These are phyloP conservation scores for Anthonomus grandis DNA, from an alignment of 1,140 invertebrate genomes.

Conservation along the genomic window DNA sequence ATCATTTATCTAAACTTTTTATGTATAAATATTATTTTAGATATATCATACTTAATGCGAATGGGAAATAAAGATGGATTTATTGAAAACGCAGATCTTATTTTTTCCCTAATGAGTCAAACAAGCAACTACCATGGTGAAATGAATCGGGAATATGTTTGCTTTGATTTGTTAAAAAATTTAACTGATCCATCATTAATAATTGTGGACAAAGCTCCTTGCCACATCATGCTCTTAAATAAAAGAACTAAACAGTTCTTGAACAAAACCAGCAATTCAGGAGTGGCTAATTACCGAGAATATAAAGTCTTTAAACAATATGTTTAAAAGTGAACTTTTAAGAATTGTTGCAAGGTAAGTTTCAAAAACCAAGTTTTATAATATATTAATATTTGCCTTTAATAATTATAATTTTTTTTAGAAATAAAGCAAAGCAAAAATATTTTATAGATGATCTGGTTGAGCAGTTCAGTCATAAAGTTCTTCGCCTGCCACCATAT, in stretches of 20 bases:
- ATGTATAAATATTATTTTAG: background rate
- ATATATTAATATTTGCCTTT: background rate
- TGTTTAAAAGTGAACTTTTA: background rate
- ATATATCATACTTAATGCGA: constrained; percentile 5
- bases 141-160: too few relatives aligned
- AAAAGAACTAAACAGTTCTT: background rate
- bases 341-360: background rate
- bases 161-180: too few relatives aligned
- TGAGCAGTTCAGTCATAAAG: constrained; percentile 17
- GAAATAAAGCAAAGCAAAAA: background rate
- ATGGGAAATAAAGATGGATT: constrained; percentile 4
- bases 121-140: too few relatives aligned
- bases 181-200: too few relatives aligned
- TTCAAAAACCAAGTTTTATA: too few relatives aligned
- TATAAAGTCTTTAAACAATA: background rate
- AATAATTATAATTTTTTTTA: background rate
- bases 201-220: too few relatives aligned
- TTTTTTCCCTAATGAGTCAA: background rate
- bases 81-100: background rate
- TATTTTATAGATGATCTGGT: constrained; percentile 12
- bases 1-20: background rate
- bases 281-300: background rate
- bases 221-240: background rate
- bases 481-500: constrained; percentile 36
- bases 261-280: background rate